Evolutionary conservation across 1,140 invertebrate species (phyloP), one percentile per base, ranked within the genome.

Genomic region (Bombus consobrinus): DNA sequence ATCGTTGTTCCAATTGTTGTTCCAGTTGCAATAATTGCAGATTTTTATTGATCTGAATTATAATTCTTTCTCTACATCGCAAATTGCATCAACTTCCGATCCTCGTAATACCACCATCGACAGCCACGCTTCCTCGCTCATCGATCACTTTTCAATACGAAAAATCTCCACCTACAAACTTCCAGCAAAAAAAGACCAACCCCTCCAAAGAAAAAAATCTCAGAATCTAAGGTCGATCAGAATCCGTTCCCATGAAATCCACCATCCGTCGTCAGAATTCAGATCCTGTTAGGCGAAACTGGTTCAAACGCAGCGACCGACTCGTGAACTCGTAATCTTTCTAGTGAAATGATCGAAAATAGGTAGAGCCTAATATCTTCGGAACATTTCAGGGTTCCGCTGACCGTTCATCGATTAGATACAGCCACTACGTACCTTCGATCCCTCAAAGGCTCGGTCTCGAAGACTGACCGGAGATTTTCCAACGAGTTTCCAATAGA

Each of bases 181-280:
- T 34, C 39, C 37, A 32, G 6, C 1, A 39, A 66, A 64, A 73
- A 15, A 53, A 1, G n/a, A 13, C 28, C 62, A 57, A 22, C 41
- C 15, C 9, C 15, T 15, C 18, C 0, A 13, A 32, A 62, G 10
- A 41, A 15, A 32, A 12, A 15, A 18, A 34, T 13, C 62, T 62
- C 13, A 22, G 47, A 41, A 22, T 53, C 5, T 15, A 28, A 47
- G 34, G n/a, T 72, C 79, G 66, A 62, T 83, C 10, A 43, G 57
- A 72, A 71, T 62, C 72, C 86, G 88, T 94, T 94, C 93, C 93
- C 93, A 93, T 93, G 92, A 94, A 93, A 94, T 93, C 86, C 88
- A 59, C 88, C 87, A 92, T 92, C 88, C 91, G 89, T 80, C 80
- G 57, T 34, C 41, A 78, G 88, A 76, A 78, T 81, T 68, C 39